Evolutionary conservation across 2,113 vertebrate genomes (phyloP), one percentile per base, ranked within the genome.

Genomic region (Aspidoscelis tigris): DNA sequence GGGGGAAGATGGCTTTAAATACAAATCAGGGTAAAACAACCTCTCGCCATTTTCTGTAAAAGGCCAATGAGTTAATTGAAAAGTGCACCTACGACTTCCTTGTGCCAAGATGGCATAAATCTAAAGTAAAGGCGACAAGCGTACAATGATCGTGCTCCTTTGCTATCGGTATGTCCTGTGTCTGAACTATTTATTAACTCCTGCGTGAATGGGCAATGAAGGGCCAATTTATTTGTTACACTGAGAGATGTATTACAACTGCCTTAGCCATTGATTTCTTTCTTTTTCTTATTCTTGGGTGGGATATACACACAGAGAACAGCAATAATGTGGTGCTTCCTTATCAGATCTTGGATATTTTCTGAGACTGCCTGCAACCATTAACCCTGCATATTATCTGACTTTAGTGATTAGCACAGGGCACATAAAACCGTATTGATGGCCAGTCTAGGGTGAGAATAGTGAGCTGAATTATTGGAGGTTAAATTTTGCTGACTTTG

Each of bases 101-200:
- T 97, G 95, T 97, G 96, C 96, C 93, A 94, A 91, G 94, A 89
- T 94, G 92, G 96, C 96, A 97, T 99, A 98, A 98, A 99, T 99
- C 98, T 97, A 96, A 92, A 93, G 92, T 92, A 93, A 88, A 90
- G 92, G 94, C 96, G 94, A 96, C 94, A 94, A 93, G 88, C 79
- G 72, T 87, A 99, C 97, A 98, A 99, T 98, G 96, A 95, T 88
- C 76, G 89, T 91, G 90, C 95, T 97, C 95, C 96, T 96, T 96
- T 92, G 82, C 92, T 92, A 93, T 91, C 95, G 93, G 89, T 95
- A 91, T 94, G 94, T 95, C 95, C 94, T 84, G 41, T 85, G 95
- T 89, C 90, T 93, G 88, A 91, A 94, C 95, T 97, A 96, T 98
- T 97, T 97, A 98, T 98, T 97, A 96, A 89, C 95, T 84, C 87